phyloP scores from a whole-genome alignment of 2,888 invertebrate genomes.

The Cephus runcator region DNA sequence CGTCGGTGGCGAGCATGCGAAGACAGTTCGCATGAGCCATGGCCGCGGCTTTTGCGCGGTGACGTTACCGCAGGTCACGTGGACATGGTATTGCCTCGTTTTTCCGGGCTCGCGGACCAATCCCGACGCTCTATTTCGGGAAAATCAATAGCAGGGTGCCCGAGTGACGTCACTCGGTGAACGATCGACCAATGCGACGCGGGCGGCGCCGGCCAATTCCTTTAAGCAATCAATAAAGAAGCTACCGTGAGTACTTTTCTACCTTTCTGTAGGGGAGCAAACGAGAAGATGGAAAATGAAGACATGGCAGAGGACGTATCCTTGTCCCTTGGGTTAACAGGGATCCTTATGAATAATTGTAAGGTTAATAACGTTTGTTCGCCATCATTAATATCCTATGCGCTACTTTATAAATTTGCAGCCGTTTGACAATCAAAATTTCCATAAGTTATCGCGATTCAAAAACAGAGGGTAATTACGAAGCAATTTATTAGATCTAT shows the following conservation, averaged over 20 bases:
- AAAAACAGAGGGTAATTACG: not conserved
- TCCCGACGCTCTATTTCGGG: constrained; percentile 39
- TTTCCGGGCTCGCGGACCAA: constrained; percentile 42
- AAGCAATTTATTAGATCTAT: not conserved
- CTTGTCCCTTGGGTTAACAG: not conserved
- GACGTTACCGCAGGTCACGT: constrained; percentile 24
- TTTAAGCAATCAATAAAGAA: constrained; percentile 55
- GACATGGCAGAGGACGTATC: not conserved
- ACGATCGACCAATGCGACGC: constrained; percentile 60
- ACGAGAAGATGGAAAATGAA: constrained; percentile 7
- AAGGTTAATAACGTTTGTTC: not conserved
- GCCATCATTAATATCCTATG: not conserved
- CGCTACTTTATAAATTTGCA: not conserved
- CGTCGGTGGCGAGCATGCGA: constrained; percentile 13
- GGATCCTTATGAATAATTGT: not conserved
- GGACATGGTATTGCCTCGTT: constrained; percentile 25
- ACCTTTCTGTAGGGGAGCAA: constrained; percentile 10
- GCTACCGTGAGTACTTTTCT: constrained; percentile 20
- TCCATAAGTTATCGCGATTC: not conserved
- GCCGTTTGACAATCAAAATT: not conserved
- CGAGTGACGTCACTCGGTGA: constrained; percentile 30
- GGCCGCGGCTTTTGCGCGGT: constrained; percentile 18
- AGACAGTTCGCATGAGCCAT: constrained; percentile 9
- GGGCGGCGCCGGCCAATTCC: constrained; percentile 61
- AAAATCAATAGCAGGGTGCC: constrained; percentile 52